A percentile compares a stretch with the other conserved stretches of the same genome.
Conservation (phyloP, 2,888 invertebrate species). For the Mallateleia sp. region DNA sequence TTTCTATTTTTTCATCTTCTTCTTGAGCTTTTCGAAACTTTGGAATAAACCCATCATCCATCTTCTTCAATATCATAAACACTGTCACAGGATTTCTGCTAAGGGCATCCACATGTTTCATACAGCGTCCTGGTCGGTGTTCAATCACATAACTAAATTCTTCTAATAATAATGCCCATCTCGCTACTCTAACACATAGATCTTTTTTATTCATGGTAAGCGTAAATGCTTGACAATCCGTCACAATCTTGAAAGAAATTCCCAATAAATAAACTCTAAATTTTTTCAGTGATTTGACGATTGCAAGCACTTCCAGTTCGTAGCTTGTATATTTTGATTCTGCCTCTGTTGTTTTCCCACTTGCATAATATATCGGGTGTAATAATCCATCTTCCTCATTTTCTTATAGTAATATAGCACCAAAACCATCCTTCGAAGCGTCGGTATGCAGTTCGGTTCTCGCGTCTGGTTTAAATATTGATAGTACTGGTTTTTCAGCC, state of each 20-base stretch:
- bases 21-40: not conserved
- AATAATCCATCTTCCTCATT: not conserved
- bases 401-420: not conserved
- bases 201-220: not conserved
- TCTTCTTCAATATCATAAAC: not conserved
- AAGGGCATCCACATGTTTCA: not conserved
- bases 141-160: not conserved
- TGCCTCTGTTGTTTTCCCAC: not conserved
- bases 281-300: not conserved
- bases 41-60: not conserved
- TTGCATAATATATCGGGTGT: not conserved
- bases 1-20: too few relatives aligned
- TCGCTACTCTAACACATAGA: not conserved
- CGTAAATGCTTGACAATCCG: not conserved
- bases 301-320: constrained; percentile 1
- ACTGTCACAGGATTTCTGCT: not conserved
- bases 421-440: not conserved
- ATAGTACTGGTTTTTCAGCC: too few relatives aligned
- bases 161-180: not conserved
- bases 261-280: not conserved
- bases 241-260: not conserved
- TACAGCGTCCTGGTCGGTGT: not conserved
- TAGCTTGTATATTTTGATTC: not conserved
- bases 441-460: not conserved
- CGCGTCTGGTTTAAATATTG: not conserved